Evolutionary conservation across 2,888 invertebrate genomes (phyloP).

Genomic region (Apodemia duryi): DNA sequence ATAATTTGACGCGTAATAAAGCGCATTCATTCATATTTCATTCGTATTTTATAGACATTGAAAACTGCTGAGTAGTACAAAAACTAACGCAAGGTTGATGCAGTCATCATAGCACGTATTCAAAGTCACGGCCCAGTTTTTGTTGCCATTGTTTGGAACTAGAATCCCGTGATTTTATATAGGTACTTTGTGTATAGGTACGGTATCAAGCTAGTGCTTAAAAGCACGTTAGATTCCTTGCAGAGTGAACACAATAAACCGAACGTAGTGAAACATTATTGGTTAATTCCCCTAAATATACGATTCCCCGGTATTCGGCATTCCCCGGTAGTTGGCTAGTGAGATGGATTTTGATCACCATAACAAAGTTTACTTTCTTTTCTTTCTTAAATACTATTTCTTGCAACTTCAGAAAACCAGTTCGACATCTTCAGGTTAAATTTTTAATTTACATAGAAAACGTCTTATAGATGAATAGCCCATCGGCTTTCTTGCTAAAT

Average conservation of each 20-base stretch:
- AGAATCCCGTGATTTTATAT: slow-evolving; percentile 29
- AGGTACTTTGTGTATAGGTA: background rate
- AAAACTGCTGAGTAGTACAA: slow-evolving; percentile 10
- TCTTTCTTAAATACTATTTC: too few species aligned
- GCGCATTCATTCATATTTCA: background rate
- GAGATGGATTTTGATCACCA: too few species aligned
- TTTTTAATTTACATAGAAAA: too few species aligned
- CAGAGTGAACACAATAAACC: background rate
- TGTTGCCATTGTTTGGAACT: slow-evolving; percentile 23
- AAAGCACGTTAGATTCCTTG: background rate
- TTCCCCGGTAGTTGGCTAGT: too few species aligned
- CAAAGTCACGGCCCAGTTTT: slow-evolving; percentile 59
- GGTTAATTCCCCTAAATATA: too few species aligned
- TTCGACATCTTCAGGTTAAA: too few species aligned
- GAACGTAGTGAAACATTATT: background rate
- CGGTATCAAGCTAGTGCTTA: too few species aligned
- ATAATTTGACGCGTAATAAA: background rate
- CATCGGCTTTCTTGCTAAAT: too few species aligned
- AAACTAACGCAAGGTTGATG: slow-evolving; percentile 23
- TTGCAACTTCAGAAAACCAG: too few species aligned
- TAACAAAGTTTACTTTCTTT: too few species aligned
- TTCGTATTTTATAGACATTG: slow-evolving; percentile 17
- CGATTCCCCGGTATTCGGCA: too few species aligned
- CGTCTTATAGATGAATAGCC: too few species aligned
- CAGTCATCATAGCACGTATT: slow-evolving; percentile 36